phyloP scores from a whole-genome alignment of 2,888 invertebrate genomes.

The Synanthedon vespiformis region DNA sequence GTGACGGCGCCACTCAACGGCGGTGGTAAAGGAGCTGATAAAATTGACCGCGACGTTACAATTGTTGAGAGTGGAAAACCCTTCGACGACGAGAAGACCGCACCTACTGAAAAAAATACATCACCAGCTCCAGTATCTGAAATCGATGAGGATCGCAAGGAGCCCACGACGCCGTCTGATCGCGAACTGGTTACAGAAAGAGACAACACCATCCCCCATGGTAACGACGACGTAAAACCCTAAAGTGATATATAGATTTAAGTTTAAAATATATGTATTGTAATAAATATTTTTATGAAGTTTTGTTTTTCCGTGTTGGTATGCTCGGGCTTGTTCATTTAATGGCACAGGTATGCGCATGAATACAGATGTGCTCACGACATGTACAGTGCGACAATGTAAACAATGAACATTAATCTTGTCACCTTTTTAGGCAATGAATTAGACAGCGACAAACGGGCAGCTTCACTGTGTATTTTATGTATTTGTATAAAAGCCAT shows the following conservation, averaged over 20 bases:
- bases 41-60: conserved; percentile 37
- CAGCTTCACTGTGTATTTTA: not conserved
- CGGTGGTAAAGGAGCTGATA: conserved; percentile 18
- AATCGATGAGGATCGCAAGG: conserved; percentile 32
- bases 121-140: conserved; percentile 8
- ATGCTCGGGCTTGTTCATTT: conserved; percentile 23
- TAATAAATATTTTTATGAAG: conserved; percentile 54
- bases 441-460: not conserved
- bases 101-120: conserved; percentile 4
- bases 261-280: conserved; percentile 38
- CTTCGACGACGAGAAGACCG: conserved; percentile 19
- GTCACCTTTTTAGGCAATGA: conserved; percentile 6
- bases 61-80: conserved; percentile 40
- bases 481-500: not conserved
- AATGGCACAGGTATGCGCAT: conserved; percentile 3
- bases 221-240: conserved; percentile 41
- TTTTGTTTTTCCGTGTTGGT: conserved; percentile 30
- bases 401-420: conserved; percentile 28
- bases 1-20: conserved; percentile 41
- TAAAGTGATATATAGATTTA: conserved; percentile 55
- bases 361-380: conserved; percentile 11
- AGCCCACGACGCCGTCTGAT: conserved; percentile 37
- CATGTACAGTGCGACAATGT: conserved; percentile 15
- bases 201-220: conserved; percentile 50
- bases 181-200: conserved; percentile 40